A percentile compares a stretch with the other conserved stretches of the same genome.
Evolutionary conservation across 2,888 invertebrate species (phyloP).

Genomic region (Cheilosia pagana): DNA sequence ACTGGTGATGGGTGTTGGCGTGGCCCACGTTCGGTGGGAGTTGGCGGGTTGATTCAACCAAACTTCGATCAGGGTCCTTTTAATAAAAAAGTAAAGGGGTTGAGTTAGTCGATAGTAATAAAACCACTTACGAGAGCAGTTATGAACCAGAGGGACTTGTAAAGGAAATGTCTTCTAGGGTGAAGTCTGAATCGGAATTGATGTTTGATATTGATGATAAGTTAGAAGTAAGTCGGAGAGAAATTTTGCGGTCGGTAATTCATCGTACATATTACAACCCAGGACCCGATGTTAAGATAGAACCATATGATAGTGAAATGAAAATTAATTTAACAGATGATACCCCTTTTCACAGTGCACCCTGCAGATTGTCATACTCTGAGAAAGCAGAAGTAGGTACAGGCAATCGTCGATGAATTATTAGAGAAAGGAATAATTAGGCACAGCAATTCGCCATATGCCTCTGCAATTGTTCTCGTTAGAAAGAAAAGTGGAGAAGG

Average conservation of each 20-base stretch:
- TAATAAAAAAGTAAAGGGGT: too few species aligned
- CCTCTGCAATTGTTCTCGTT: conserved; percentile 69
- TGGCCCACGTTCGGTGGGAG: background rate
- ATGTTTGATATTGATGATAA: too few species aligned
- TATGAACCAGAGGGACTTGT: too few species aligned
- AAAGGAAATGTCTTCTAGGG: too few species aligned
- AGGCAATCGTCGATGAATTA: conserved; percentile 46
- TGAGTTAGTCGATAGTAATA: too few species aligned
- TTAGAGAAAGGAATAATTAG: conserved; percentile 53
- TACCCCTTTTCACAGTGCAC: conserved; percentile 40
- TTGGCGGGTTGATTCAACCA: too few species aligned
- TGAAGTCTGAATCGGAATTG: too few species aligned
- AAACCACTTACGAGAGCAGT: too few species aligned
- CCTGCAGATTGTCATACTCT: conserved; percentile 32
- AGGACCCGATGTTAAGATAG: background rate
- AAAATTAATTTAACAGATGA: conserved; percentile 48
- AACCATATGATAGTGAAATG: conserved; percentile 38
- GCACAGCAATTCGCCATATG: conserved; percentile 62
- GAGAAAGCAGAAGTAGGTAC: conserved; percentile 44
- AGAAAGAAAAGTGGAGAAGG: conserved; percentile 65
- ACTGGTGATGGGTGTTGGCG: background rate
- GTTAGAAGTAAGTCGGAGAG: background rate
- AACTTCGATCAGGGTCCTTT: too few species aligned
- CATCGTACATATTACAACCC: background rate
- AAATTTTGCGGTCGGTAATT: background rate